Evolutionary conservation across 2,888 invertebrate genomes (phyloP), one percentile per base, ranked within the genome.

Genomic region (Theodoxus fluviatilis): DNA sequence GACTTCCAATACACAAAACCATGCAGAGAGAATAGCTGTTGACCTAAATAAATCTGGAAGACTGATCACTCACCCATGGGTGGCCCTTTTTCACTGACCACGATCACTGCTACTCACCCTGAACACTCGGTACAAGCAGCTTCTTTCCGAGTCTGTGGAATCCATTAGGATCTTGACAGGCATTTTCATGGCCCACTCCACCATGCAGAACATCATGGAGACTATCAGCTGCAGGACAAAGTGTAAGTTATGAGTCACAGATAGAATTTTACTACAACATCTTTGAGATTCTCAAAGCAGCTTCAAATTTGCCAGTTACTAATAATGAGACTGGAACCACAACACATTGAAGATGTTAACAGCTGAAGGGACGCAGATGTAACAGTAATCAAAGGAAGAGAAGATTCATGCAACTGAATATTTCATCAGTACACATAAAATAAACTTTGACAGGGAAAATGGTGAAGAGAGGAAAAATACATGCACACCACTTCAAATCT

Each of bases 161-260:
- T 69, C 94, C 93, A 85, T 91, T 89, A 88, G 79, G 38, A 86
- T 82, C 18, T 84, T 76, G 38, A 88, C 79, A 0, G 90, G 90
- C 71, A 96, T 91, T 64, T 92, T 90, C 91, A 97, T 95, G 69
- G 95, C 95, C 92, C 96, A 96, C 88, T 97, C 96, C 0, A 95
- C 95, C 73, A 98, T 89, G 84, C 95, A 94, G 70, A 96, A 91
- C 81, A 97, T 90, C 78, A 96, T 89, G 0, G 95, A 93, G 38
- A 93, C 92, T 18, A 93, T 91, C 69, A 95, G 87, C 71, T 94
- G 91, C 80, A 73, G 74, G 71, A 1, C 70, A 15, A 70, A 35
- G 33, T 22, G 28, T 43, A 31, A 52, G 2, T 65, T 18, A 31
- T 37, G 3, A 61, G 12, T 15, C 28, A 38, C 9, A n/a, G 15